Base-by-base conservation (phyloP, 2,797 vertebrate genomes). In the Bradypus variegatus region DNA sequence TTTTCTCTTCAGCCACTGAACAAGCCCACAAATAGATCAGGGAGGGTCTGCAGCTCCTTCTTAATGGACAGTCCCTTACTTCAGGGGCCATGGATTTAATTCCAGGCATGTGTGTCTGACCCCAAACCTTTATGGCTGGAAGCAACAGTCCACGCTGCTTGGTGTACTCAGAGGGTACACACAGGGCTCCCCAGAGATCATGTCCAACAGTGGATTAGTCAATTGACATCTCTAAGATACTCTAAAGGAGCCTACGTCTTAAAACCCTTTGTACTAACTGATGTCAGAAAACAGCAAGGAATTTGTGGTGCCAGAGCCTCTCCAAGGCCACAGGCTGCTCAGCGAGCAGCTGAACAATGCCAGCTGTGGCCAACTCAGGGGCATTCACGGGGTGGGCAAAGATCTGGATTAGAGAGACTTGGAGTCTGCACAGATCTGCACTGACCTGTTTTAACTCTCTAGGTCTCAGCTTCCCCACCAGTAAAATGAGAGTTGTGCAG, bases 351-450 rank as follows among this genome's bases (percentile, higher is more conserved):
- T 41, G 76, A 81, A 73, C 48, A 31, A 41, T 14, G n/a, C 25
- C 67, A 41, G 23, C 31, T 29, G 18, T 2, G 29, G 53, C 15
- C 29, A 16, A 25, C 70, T n/a, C 2, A 69, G 31, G 45, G 60
- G 41, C 50, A 48, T 1, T 21, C 18, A 19, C 21, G 45, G 70
- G 45, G 25, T 0, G 33, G 2, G 1, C 6, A 13, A 4, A 45
- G 41, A 29, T 41, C 78, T 8, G 12, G 82, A n/a, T 33, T 58
- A 38, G 15, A 36, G 21, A 92, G 25, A 53, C n/a, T 8, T 50
- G 41, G 36, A 19, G 76, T 79, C 69, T 55, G 38, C 29, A 41
- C 36, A 50, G 16, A 27, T 27, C 65, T 60, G 11, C 25, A 2
- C 11, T 48, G 8, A 60, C 27, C 70, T 67, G 18, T 7, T 25